Evolutionary conservation across 2,113 vertebrate species (phyloP).

Genomic region (Sprattus sprattus): DNA sequence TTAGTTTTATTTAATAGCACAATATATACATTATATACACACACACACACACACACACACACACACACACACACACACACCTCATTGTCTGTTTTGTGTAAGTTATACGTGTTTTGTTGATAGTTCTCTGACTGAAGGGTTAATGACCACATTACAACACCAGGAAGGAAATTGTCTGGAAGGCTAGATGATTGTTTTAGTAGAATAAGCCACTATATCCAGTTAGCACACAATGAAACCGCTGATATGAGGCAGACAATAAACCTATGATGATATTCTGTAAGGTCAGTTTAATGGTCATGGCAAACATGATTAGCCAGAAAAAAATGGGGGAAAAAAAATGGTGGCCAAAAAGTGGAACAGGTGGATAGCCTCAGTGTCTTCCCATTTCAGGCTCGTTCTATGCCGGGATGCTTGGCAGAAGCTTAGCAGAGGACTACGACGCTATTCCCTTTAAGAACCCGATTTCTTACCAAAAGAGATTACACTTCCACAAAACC

Average conservation of each 20-base stretch:
- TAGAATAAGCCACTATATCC: neutral
- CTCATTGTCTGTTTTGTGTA: too few species aligned
- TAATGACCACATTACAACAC: too few species aligned
- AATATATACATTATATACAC: too few species aligned
- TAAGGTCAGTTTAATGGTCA: neutral
- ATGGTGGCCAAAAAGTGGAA: neutral
- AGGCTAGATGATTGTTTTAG: neutral
- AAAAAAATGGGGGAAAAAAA: neutral
- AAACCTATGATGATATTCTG: neutral
- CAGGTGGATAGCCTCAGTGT: neutral
- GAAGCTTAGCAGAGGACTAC: neutral
- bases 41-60: too few species aligned
- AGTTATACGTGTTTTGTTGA: too few species aligned
- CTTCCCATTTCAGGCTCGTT: neutral
- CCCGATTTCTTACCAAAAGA: constrained; percentile 46
- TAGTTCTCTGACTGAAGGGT: too few species aligned
- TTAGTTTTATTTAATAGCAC: too few species aligned
- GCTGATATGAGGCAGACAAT: neutral
- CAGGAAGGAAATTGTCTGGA: neutral
- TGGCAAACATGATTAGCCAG: neutral
- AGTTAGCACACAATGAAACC: neutral
- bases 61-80: too few species aligned
- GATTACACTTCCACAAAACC: constrained; percentile 46
- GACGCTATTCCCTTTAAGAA: constrained; percentile 33
- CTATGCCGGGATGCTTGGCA: neutral